A percentile compares a stretch with the other conserved stretches of the same genome.
phyloP scores from a whole-genome alignment of 1,140 invertebrate genomes.

The Papilio glaucus region DNA sequence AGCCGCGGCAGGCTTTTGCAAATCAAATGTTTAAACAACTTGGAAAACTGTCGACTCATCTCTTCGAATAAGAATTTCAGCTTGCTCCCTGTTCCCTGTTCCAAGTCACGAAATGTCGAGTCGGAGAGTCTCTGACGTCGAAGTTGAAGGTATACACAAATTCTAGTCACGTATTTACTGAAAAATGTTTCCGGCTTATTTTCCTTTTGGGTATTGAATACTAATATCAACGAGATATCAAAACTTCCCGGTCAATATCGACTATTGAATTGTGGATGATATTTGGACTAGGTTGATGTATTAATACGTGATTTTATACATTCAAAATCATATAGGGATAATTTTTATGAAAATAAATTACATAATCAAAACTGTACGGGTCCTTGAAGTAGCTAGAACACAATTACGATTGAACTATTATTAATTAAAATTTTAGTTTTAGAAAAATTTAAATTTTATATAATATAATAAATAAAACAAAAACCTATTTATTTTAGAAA shows the following conservation, averaged over 20 bases:
- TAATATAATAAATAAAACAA: too few relatives aligned
- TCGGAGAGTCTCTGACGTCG: slow-evolving; percentile 6
- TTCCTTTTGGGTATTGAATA: slow-evolving; percentile 33
- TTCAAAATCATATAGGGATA: background rate
- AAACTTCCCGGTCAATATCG: slow-evolving; percentile 6
- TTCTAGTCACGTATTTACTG: slow-evolving; percentile 33
- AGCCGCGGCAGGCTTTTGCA: background rate
- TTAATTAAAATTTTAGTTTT: too few relatives aligned
- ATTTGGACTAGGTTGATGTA: slow-evolving; percentile 5
- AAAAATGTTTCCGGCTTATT: slow-evolving; percentile 35
- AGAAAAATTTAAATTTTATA: too few relatives aligned
- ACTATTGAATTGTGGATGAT: background rate
- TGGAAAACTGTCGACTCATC: slow-evolving; percentile 21
- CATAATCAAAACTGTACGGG: too few relatives aligned
- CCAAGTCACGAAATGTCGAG: slow-evolving; percentile 27
- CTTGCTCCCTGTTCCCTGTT: slow-evolving; percentile 2
- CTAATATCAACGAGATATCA: slow-evolving; percentile 20
- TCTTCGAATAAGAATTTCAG: slow-evolving; percentile 16
- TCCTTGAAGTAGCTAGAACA: too few relatives aligned
- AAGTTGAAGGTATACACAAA: background rate
- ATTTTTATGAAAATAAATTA: too few relatives aligned
- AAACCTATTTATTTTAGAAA: too few relatives aligned
- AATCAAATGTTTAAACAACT: slow-evolving; percentile 17
- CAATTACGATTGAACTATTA: too few relatives aligned
- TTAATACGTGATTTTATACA: background rate